Conservation (phyloP, 2,113 vertebrate genomes). For the Eurypyga helias region DNA sequence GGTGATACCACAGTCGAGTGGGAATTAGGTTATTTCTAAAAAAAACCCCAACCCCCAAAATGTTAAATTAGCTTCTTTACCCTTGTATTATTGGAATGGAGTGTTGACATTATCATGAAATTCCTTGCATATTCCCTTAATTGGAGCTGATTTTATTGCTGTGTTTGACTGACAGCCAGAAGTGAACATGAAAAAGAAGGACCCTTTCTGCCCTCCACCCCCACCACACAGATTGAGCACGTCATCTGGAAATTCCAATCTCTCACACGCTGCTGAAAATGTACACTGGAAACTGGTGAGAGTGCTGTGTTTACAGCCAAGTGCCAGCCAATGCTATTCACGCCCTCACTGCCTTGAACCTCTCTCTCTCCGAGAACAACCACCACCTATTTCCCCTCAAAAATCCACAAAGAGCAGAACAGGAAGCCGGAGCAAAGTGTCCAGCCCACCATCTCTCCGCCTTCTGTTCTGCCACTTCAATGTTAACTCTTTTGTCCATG, state of each 20-base stretch:
- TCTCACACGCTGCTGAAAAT: conserved; percentile 4
- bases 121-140: conserved; percentile 65
- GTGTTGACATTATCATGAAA: conserved; percentile 53
- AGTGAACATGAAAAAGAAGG: conserved; percentile 33
- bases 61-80: background rate
- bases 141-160: conserved; percentile 65
- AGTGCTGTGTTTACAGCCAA: conserved; percentile 17
- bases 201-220: background rate
- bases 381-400: background rate
- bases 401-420: background rate
- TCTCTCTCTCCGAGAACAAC: background rate
- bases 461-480: background rate
- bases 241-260: conserved; percentile 33
- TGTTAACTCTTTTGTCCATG: background rate
- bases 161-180: conserved; percentile 62
- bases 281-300: background rate
- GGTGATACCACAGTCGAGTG: background rate
- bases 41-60: background rate
- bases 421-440: background rate
- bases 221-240: background rate
- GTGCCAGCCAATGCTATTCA: conserved; percentile 46
- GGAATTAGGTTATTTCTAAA: background rate
- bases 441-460: background rate
- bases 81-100: conserved; percentile 4
- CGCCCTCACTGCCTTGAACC: background rate